phyloP scores from a whole-genome alignment of 2,797 vertebrate genomes.

The Gobionotothen gibberifrons region DNA sequence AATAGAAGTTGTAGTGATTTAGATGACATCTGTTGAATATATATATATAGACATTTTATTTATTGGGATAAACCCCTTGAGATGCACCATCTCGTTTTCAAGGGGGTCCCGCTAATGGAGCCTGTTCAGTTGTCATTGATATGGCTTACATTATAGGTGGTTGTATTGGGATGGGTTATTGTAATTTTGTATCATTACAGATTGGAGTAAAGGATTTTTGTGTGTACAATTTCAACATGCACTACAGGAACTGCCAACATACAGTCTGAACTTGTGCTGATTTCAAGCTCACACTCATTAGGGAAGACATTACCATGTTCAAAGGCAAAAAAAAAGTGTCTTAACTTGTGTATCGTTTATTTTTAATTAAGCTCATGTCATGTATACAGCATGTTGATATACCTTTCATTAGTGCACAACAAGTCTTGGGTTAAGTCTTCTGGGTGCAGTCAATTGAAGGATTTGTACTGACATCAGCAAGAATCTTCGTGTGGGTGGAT shows the following conservation, averaged over 20 bases:
- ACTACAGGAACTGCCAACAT: constrained; percentile 6
- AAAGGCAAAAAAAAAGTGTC: constrained; percentile 6
- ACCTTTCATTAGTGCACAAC: constrained; percentile 46
- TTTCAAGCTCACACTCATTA: constrained; percentile 13
- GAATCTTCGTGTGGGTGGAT: constrained; percentile 46
- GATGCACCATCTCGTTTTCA: background rate
- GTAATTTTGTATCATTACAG: background rate
- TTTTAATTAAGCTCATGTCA: constrained; percentile 45
- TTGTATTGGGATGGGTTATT: constrained; percentile 5
- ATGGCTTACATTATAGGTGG: background rate
- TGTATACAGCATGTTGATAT: constrained; percentile 34
- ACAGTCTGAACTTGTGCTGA: constrained; percentile 8
- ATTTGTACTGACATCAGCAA: constrained; percentile 45
- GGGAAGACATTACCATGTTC: constrained; percentile 5
- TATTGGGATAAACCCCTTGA: too few relatives aligned
- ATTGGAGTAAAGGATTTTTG: background rate
- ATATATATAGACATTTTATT: too few relatives aligned
- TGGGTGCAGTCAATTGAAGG: constrained; percentile 33
- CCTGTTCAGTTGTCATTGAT: background rate
- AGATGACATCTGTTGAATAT: background rate
- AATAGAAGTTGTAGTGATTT: background rate
- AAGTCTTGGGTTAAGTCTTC: constrained; percentile 47
- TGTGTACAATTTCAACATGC: background rate
- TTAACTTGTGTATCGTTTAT: constrained; percentile 26
- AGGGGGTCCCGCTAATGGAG: background rate